Evolutionary conservation across 2,888 invertebrate genomes (phyloP).

Genomic region (Limnephilus marmoratus): DNA sequence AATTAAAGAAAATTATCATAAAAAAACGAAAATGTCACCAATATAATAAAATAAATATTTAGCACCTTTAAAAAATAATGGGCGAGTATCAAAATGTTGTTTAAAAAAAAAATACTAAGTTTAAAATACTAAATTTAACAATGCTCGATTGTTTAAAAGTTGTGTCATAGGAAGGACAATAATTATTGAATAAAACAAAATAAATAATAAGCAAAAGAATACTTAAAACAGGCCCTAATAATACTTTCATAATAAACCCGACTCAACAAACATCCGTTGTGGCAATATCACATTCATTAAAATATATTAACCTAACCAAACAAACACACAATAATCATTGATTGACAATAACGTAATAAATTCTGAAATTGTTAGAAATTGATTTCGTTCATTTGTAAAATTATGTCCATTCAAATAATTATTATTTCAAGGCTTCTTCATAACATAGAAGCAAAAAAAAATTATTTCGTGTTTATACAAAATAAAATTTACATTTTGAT

Average conservation of each 20-base stretch:
- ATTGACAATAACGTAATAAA: background rate
- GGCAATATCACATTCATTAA: slow-evolving; percentile 45
- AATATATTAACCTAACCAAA: background rate
- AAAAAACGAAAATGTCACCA: background rate
- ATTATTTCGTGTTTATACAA: background rate
- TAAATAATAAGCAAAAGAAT: background rate
- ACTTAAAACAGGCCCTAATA: slow-evolving; percentile 9
- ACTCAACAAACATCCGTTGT: slow-evolving; percentile 24
- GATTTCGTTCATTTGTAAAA: background rate
- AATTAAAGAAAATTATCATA: background rate
- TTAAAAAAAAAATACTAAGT: background rate
- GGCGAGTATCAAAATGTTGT: background rate
- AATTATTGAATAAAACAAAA: background rate
- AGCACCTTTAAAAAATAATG: background rate
- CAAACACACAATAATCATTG: background rate
- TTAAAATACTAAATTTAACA: background rate
- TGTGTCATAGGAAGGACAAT: background rate
- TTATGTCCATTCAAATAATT: background rate
- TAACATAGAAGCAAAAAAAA: background rate
- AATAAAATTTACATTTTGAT: too few species aligned
- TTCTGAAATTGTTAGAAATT: background rate
- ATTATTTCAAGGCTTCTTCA: background rate
- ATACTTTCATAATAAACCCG: slow-evolving; percentile 14
- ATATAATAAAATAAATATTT: background rate
- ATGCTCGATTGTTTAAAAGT: background rate